These are phyloP conservation scores for Cheilosia impressa DNA, from an alignment of 2,888 invertebrate genomes.

Conservation along the genomic window DNA sequence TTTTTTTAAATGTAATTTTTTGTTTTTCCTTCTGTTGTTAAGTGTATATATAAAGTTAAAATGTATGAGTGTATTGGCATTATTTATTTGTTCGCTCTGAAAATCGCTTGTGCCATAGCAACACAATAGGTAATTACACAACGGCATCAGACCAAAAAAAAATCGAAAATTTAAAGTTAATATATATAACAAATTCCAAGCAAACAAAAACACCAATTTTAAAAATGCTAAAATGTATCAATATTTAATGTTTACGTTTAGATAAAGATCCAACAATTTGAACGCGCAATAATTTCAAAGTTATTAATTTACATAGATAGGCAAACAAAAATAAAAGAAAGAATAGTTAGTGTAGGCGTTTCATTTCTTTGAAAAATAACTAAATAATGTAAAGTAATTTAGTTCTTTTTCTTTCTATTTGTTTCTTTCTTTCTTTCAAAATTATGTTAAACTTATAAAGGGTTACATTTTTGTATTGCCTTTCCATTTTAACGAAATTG, in stretches of 20 bases:
- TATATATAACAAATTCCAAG: conserved; percentile 63
- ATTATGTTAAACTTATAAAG: conserved; percentile 10
- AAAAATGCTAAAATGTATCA: conserved; percentile 69
- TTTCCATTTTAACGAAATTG: conserved; percentile 65
- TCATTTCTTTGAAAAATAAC: conserved; percentile 45
- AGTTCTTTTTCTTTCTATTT: conserved; percentile 30
- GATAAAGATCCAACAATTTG: conserved; percentile 68
- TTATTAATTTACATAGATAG: conserved; percentile 73
- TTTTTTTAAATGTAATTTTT: conserved; percentile 39
- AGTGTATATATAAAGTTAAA: conserved; percentile 51
- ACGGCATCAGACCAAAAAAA: conserved; percentile 72
- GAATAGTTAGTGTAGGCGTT: conserved; percentile 73
- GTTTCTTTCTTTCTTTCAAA: conserved; percentile 13
- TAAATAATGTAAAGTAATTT: conserved; percentile 12
- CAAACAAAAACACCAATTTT: conserved; percentile 75
- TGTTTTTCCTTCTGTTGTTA: conserved; percentile 55
- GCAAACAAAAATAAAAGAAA: conserved; percentile 69
- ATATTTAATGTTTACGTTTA: conserved; percentile 70
- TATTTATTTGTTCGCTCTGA: conserved; percentile 65
- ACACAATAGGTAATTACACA: conserved; percentile 57
- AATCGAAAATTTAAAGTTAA: conserved; percentile 26
- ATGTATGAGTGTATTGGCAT: conserved; percentile 59
- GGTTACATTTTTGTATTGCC: conserved; percentile 57
- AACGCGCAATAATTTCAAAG: conserved; percentile 71
- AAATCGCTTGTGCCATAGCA: conserved; percentile 71